A percentile compares a stretch with the other conserved stretches of the same genome.
These are phyloP conservation scores for Caenorhabditis parvicauda DNA, from an alignment of 2,888 invertebrate species.

Conservation along the genomic window DNA sequence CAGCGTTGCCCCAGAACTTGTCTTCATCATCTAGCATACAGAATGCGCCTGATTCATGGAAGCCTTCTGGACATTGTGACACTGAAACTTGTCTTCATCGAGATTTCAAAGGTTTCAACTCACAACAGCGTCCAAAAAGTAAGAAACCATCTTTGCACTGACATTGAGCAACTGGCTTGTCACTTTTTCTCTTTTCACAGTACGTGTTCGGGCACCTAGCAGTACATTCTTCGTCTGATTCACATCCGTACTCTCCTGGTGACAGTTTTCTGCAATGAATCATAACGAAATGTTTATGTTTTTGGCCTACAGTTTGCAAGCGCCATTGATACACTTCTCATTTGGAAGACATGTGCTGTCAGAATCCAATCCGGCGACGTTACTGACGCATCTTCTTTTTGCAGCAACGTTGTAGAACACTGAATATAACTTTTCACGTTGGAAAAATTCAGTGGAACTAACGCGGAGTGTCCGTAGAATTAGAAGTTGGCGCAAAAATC, in stretches of 20 bases:
- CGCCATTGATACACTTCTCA: conserved; percentile 58
- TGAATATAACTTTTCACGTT: conserved; percentile 17
- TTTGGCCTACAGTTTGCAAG: conserved; percentile 50
- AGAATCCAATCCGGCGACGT: conserved; percentile 41
- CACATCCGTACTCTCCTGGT: conserved; percentile 61
- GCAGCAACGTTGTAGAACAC: conserved; percentile 59
- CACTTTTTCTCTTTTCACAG: conserved; percentile 52
- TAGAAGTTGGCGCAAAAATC: conserved; percentile 51
- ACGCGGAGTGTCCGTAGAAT: conserved; percentile 43
- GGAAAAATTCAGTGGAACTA: background rate
- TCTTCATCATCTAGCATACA: conserved; percentile 59
- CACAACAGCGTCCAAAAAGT: conserved; percentile 59
- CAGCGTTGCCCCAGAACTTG: conserved; percentile 51
- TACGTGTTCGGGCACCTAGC: conserved; percentile 55
- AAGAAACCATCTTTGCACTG: conserved; percentile 54
- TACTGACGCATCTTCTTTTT: conserved; percentile 38
- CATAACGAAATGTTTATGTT: background rate
- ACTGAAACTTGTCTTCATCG: conserved; percentile 34
- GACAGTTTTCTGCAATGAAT: conserved; percentile 48
- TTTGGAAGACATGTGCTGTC: conserved; percentile 60
- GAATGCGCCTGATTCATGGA: conserved; percentile 53
- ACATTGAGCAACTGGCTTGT: conserved; percentile 56
- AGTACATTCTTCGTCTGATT: conserved; percentile 49
- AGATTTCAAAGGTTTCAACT: conserved; percentile 11
- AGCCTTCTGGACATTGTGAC: conserved; percentile 52